A percentile compares a stretch with the other conserved stretches of the same genome.
phyloP scores from a whole-genome alignment of 2,113 vertebrate species.

The Apeltes quadracus region DNA sequence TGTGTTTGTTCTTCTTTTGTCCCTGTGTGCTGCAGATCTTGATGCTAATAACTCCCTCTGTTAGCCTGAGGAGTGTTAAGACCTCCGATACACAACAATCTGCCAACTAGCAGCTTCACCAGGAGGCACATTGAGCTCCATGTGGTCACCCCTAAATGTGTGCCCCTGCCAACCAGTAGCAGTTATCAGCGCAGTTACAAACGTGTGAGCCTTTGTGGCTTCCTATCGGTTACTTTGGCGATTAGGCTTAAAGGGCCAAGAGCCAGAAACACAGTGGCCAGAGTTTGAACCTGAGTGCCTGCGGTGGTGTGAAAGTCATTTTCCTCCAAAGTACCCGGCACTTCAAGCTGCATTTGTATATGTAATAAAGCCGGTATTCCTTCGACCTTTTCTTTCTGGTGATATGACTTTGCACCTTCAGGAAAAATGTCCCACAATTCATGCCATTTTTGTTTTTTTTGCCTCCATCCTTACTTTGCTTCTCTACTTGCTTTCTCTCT shows the following conservation, averaged over 20 bases:
- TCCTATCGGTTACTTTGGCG: constrained; percentile 33
- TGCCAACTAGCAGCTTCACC: constrained; percentile 15
- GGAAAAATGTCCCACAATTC: constrained; percentile 12
- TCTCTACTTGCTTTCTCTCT: background rate
- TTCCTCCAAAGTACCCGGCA: constrained; percentile 2
- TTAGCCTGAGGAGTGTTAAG: constrained; percentile 4
- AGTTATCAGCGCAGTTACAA: constrained; percentile 21
- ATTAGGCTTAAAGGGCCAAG: constrained; percentile 43
- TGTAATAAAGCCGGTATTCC: constrained; percentile 41
- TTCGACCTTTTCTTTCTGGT: constrained; percentile 23
- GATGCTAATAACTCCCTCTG: constrained; percentile 3
- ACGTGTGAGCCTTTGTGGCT: constrained; percentile 12
- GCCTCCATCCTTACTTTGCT: background rate
- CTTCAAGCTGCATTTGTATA: constrained; percentile 53
- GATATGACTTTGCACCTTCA: constrained; percentile 1
- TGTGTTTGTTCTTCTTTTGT: background rate
- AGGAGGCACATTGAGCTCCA: constrained; percentile 20
- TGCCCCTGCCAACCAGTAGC: constrained; percentile 10
- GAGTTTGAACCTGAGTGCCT: constrained; percentile 42
- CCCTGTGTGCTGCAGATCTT: background rate
- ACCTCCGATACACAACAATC: background rate
- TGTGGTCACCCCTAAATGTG: constrained; percentile 15
- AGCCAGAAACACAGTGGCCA: constrained; percentile 29
- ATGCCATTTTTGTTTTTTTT: background rate
- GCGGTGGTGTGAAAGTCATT: constrained; percentile 18